These are phyloP conservation scores for Chiropotes sagulatus DNA, from an alignment of 2,797 vertebrate species.

Conservation along the genomic window DNA sequence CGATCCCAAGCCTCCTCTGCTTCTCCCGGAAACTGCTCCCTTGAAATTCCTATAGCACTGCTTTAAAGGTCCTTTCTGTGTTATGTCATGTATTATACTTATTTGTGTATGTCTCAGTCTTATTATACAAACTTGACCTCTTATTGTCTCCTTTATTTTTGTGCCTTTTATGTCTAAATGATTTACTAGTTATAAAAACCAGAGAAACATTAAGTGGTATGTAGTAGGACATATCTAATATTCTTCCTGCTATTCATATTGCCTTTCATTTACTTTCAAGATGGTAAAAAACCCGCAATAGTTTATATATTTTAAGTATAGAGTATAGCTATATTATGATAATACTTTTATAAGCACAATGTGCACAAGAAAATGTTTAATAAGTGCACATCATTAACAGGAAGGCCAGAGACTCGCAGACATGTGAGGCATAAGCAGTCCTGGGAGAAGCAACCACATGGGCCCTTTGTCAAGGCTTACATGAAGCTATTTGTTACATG, in stretches of 20 bases:
- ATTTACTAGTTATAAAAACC: background rate
- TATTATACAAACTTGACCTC: background rate
- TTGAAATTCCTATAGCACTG: background rate
- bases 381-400: background rate
- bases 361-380: background rate
- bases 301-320: background rate
- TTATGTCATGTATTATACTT: background rate
- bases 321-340: background rate
- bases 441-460: background rate
- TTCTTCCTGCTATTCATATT: background rate
- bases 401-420: background rate
- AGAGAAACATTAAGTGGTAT: background rate
- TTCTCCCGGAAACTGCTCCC: background rate
- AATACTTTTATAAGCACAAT: background rate
- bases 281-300: background rate
- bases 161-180: background rate
- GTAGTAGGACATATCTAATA: background rate
- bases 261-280: background rate
- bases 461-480: background rate
- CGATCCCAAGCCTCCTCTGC: background rate
- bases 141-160: background rate
- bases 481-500: background rate
- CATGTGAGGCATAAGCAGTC: background rate
- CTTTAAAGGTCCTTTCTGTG: background rate
- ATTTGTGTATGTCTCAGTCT: background rate